A percentile compares a stretch with the other conserved stretches of the same genome.
Evolutionary conservation across 2,888 invertebrate species (phyloP).

Genomic region (Phyllotreta cruciferae): DNA sequence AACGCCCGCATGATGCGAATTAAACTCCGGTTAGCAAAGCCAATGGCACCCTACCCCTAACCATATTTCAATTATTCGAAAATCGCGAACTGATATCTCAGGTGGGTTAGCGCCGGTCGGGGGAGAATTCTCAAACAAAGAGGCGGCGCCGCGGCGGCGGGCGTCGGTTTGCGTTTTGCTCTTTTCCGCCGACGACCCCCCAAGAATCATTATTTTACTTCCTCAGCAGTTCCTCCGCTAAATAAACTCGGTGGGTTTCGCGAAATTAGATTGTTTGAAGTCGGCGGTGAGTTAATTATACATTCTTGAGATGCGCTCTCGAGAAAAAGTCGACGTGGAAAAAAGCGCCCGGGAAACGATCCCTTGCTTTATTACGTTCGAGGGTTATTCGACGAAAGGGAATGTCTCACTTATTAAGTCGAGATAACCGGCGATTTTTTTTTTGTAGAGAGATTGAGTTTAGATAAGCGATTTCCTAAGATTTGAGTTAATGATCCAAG

Average conservation of each 20-base stretch:
- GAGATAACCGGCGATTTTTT: constrained; percentile 17
- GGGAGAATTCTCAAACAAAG: constrained; percentile 7
- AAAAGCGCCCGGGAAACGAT: constrained; percentile 14
- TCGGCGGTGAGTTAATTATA: constrained; percentile 34
- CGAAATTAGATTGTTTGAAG: constrained; percentile 37
- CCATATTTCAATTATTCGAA: too few species aligned
- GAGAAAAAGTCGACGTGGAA: constrained; percentile 23
- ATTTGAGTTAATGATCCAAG: too few species aligned
- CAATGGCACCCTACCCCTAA: too few species aligned
- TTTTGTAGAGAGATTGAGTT: constrained; percentile 5
- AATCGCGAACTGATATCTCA: too few species aligned
- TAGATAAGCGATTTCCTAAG: constrained; percentile 11
- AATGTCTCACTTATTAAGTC: constrained; percentile 19
- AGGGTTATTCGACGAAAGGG: constrained; percentile 5
- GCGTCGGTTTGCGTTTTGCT: constrained; percentile 28
- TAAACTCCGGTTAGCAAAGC: too few species aligned
- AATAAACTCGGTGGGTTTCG: constrained; percentile 31
- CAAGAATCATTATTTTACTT: constrained; percentile 33
- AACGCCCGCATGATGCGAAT: too few species aligned
- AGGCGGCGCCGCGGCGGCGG: constrained; percentile 7
- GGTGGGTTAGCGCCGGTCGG: too few species aligned
- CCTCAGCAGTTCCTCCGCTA: constrained; percentile 27
- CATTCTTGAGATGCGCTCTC: constrained; percentile 32
- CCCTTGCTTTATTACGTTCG: constrained; percentile 17
- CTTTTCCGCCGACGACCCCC: constrained; percentile 18